Conservation (phyloP, 2,113 vertebrate species). For the Hippocampus abdominalis region DNA sequence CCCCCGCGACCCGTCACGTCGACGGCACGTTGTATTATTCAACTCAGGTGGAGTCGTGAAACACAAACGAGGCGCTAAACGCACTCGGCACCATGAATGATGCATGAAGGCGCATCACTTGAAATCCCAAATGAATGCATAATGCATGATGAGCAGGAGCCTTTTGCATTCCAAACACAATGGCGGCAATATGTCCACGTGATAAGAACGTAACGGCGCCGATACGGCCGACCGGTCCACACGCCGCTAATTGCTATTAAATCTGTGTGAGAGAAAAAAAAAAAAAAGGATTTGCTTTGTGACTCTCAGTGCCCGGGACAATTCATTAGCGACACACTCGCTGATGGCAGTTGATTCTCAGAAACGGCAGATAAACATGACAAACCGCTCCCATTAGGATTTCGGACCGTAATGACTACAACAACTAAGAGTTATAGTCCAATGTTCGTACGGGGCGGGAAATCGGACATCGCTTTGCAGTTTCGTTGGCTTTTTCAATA, state of each 20-base stretch:
- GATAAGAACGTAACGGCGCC: not conserved
- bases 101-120: not conserved
- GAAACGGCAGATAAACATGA: too few species aligned
- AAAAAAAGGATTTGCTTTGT: too few species aligned
- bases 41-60: not conserved
- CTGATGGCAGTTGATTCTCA: too few species aligned
- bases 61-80: conserved; percentile 2
- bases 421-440: too few species aligned
- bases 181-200: not conserved
- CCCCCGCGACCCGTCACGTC: not conserved
- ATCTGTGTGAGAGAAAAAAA: too few species aligned
- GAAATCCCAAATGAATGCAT: not conserved
- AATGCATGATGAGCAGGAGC: not conserved
- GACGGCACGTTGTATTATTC: not conserved
- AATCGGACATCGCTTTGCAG: too few species aligned
- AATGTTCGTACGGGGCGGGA: too few species aligned
- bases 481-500: too few species aligned
- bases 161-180: not conserved
- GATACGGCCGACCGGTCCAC: not conserved
- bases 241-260: not conserved
- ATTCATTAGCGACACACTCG: too few species aligned
- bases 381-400: too few species aligned
- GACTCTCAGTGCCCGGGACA: too few species aligned
- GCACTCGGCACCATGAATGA: not conserved
- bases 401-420: too few species aligned